Evolutionary conservation across 2,113 vertebrate genomes (phyloP), one percentile per base, ranked within the genome.

Genomic region (Passer montanus): DNA sequence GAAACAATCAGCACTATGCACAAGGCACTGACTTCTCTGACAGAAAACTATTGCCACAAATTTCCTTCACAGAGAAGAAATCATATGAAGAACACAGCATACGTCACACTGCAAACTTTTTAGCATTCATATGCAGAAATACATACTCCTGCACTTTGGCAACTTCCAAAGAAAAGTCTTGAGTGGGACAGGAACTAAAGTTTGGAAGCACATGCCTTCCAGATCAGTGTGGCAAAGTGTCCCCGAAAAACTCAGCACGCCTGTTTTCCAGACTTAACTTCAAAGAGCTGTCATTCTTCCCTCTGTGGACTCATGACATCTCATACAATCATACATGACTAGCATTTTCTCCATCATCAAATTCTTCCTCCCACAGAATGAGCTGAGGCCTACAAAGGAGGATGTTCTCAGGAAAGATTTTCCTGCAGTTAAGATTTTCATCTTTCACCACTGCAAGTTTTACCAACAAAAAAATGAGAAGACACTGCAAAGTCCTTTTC

Each of bases 401-500:
- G 28, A 47, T n/a, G 22, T 80, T 87, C 63, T 72, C 43, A 63
- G 37, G 20, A 72, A 62, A 75, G 26, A 27, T 50, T 27, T 55
- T 55, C 24, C 37, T 33, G 37, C 55, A 70, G 37, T 35, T 52
- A 55, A 12, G 17, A 6, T 80, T 67, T 72, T 53, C 11, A 46
- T 55, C 49, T 68, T 72, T 64, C 70, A 46, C 31, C 43, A 28
- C 0, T 63, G 39, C 11, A 4, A 15, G 13, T 55, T 79, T 63
- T 39, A 55, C 15, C 66, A 74, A 13, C 14, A 59, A 35, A 56
- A 37, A 62, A 55, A 19, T 6, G 7, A 35, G 52, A 85, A 26
- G 10, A 23, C 0, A 0, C 33, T 24, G 31, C 0, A 0, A 78
- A 8, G 14, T 11, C 35, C 55, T 21, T 43, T 74, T 62, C 39